phyloP scores from a whole-genome alignment of 1,140 invertebrate genomes.

The Rhizoglyphus robini region DNA sequence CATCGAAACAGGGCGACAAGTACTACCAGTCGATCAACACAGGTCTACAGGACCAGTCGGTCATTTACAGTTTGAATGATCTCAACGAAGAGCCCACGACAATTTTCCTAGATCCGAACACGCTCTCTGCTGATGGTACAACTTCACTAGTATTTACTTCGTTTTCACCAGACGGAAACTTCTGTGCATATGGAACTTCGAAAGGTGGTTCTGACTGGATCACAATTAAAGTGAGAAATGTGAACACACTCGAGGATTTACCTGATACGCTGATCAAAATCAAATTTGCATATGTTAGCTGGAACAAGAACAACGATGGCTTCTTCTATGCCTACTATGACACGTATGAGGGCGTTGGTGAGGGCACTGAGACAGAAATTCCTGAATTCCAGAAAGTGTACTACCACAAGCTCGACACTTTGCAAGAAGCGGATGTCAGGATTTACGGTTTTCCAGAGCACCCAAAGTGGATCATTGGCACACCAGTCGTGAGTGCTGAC shows the following conservation, averaged over 20 bases:
- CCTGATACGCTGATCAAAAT: conserved; percentile 75
- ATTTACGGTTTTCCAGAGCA: conserved; percentile 81
- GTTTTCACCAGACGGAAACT: conserved; percentile 81
- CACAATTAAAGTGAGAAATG: conserved; percentile 49
- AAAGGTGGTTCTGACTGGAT: conserved; percentile 90
- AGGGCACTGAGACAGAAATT: conserved; percentile 75
- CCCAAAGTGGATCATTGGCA: conserved; percentile 51
- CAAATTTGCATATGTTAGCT: conserved; percentile 77
- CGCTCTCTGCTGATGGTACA: conserved; percentile 80
- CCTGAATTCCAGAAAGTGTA: conserved; percentile 83
- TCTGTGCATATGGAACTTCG: conserved; percentile 79
- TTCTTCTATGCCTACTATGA: conserved; percentile 75
- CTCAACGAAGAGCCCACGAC: conserved; percentile 55
- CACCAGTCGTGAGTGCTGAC: conserved; percentile 49
- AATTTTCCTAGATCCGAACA: conserved; percentile 92
- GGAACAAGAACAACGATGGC: conserved; percentile 88
- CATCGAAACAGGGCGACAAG: conserved; percentile 58
- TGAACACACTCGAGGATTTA: conserved; percentile 54
- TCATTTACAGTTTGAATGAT: conserved; percentile 75
- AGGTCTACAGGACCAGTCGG: conserved; percentile 92
- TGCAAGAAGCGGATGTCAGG: conserved; percentile 74
- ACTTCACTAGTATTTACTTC: conserved; percentile 58
- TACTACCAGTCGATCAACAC: conserved; percentile 90
- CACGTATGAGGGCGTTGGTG: conserved; percentile 58
- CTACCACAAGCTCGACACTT: conserved; percentile 75